Conservation (phyloP, 2,797 vertebrate genomes). For the Ibycter americanus region DNA sequence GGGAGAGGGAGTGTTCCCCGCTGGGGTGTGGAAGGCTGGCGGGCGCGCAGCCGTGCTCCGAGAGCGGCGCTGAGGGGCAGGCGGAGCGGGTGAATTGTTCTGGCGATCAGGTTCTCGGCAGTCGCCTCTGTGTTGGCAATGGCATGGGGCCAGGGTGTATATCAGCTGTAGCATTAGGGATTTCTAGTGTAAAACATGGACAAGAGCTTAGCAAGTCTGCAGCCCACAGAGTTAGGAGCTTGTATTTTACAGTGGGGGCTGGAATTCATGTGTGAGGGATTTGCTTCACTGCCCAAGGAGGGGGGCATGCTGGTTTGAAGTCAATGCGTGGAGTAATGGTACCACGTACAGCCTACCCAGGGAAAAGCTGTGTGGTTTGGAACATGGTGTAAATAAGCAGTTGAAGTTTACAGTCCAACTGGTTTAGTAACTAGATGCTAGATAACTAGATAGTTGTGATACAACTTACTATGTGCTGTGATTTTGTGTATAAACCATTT, state of each 20-base stretch:
- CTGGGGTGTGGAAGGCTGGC: background rate
- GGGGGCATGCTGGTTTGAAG: background rate
- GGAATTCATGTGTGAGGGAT: background rate
- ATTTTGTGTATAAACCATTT: background rate
- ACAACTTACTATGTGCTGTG: background rate
- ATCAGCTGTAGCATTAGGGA: background rate
- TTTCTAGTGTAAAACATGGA: background rate
- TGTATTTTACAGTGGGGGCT: background rate
- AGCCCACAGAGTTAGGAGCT: background rate
- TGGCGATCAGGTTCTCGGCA: rapidly evolving
- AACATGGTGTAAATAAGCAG: background rate
- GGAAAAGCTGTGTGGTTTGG: background rate
- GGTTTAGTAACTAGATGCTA: background rate
- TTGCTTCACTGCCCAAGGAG: background rate
- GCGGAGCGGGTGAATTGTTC: background rate
- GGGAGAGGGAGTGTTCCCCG: background rate
- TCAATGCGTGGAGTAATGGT: background rate
- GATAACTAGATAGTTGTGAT: background rate
- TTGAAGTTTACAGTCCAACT: background rate
- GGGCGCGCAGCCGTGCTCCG: rapidly evolving
- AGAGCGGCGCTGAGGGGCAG: rapidly evolving
- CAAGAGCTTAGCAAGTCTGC: background rate
- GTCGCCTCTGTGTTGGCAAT: rapidly evolving
- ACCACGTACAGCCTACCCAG: rapidly evolving
- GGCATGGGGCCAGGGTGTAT: background rate